phyloP scores from a whole-genome alignment of 1,140 invertebrate species.

The Drosophila varians region DNA sequence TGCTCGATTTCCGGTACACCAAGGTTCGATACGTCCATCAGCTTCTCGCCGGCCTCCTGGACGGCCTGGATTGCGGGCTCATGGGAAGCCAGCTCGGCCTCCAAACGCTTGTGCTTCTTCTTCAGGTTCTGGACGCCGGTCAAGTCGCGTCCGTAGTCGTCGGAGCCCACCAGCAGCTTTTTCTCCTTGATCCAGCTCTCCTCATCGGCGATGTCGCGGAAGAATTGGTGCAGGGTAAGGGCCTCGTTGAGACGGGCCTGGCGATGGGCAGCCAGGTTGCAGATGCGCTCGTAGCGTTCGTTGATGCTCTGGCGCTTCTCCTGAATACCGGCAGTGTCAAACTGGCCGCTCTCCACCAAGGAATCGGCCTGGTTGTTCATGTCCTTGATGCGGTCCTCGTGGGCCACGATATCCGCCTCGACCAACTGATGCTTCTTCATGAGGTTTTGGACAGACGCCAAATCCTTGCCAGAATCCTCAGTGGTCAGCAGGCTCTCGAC shows the following conservation, averaged over 20 bases:
- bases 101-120: conserved; percentile 99
- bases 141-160: conserved; percentile 98
- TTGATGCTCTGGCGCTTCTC: conserved; percentile 97
- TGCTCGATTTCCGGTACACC: conserved; percentile 98
- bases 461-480: conserved; percentile 99
- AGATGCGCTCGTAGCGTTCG: conserved; percentile 96
- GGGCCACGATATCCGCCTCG: conserved; percentile 97
- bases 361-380: conserved; percentile 98
- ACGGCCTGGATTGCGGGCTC: conserved; percentile 98
- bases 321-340: conserved; percentile 96
- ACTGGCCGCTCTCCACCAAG: conserved; percentile 96
- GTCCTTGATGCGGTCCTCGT: conserved; percentile 97
- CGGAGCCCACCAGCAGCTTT: conserved; percentile 97
- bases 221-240: conserved; percentile 99
- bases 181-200: conserved; percentile 99
- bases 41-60: conserved; percentile 97
- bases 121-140: conserved; percentile 99
- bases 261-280: conserved; percentile 96
- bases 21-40: conserved; percentile 98
- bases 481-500: conserved; percentile 98
- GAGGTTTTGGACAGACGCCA: conserved; percentile 99
- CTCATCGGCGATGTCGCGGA: conserved; percentile 99
- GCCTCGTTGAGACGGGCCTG: conserved; percentile 96
- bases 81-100: conserved; percentile 97
- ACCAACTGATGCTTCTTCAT: conserved; percentile 99